Evolutionary conservation across 1,140 invertebrate species (phyloP).

Genomic region (Galendromus occidentalis): DNA sequence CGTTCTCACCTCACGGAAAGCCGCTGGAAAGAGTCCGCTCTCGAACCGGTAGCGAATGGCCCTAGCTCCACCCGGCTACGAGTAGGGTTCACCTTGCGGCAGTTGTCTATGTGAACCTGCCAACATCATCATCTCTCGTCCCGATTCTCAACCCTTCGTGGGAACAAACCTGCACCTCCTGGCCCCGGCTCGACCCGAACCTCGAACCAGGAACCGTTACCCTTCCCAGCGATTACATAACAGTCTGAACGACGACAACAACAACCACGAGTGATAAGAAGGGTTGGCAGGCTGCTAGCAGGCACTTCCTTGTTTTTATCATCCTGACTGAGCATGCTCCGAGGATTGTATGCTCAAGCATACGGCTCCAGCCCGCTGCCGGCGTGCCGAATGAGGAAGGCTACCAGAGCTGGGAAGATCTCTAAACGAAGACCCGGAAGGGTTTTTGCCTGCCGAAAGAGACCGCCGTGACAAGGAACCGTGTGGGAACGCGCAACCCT

Average conservation of each 20-base stretch:
- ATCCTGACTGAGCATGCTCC: neutral
- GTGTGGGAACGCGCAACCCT: too few relatives aligned
- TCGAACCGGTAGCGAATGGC: too few relatives aligned
- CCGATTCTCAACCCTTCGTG: constrained; percentile 1
- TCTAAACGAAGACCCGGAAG: constrained; percentile 2
- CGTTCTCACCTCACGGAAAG: too few relatives aligned
- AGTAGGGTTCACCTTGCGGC: too few relatives aligned
- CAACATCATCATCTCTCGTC: neutral
- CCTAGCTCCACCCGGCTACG: too few relatives aligned
- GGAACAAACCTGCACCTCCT: neutral
- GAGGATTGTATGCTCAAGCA: neutral
- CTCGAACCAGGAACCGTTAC: constrained; percentile 11
- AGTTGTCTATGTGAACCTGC: too few relatives aligned
- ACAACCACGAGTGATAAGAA: too few relatives aligned
- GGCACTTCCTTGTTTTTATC: constrained; percentile 10
- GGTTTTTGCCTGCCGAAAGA: neutral
- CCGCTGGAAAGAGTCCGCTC: too few relatives aligned
- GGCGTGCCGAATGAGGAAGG: neutral
- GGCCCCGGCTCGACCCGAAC: neutral
- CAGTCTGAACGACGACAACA: neutral
- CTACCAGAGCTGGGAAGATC: neutral
- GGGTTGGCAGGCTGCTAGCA: too few relatives aligned
- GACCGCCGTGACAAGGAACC: too few relatives aligned
- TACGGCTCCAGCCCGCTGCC: neutral
- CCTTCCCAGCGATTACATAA: constrained; percentile 11